Conservation (phyloP, 2,888 invertebrate species). For the Helicoverpa assulta region DNA sequence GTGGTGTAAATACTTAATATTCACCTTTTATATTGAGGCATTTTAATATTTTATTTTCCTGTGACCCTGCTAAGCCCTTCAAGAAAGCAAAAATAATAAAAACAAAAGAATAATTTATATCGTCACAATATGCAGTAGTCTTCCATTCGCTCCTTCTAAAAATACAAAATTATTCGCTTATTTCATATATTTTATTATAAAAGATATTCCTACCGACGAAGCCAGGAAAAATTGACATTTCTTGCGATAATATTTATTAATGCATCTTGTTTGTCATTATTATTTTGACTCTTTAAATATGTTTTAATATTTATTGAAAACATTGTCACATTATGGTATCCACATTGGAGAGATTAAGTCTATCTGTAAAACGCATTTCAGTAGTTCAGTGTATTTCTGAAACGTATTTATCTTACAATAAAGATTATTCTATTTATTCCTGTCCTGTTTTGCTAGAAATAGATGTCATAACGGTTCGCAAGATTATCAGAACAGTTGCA, state of each 20-base stretch:
- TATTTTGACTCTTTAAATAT: too few relatives aligned
- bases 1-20: too few relatives aligned
- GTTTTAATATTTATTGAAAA: conserved; percentile 2
- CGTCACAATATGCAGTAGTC: conserved; percentile 3
- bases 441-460: conserved; percentile 21
- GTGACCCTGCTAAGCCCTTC: neutral
- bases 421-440: conserved; percentile 37
- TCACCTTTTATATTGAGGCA: too few relatives aligned
- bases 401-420: conserved; percentile 12
- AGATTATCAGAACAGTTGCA: conserved; percentile 30
- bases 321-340: neutral
- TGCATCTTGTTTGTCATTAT: conserved; percentile 4
- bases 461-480: conserved; percentile 32
- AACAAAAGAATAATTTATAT: conserved; percentile 5
- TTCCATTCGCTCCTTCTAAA: conserved; percentile 23
- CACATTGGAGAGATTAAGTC: conserved; percentile 12
- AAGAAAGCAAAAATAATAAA: neutral
- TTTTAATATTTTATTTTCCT: neutral
- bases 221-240: conserved; percentile 25
- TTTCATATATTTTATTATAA: conserved; percentile 10
- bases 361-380: conserved; percentile 11
- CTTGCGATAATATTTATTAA: conserved; percentile 12
- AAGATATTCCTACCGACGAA: conserved; percentile 5
- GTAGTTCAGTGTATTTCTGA: conserved; percentile 19
- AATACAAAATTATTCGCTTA: conserved; percentile 13